These are phyloP conservation scores for Galeruca laticollis DNA, from an alignment of 2,888 invertebrate species.

Conservation along the genomic window DNA sequence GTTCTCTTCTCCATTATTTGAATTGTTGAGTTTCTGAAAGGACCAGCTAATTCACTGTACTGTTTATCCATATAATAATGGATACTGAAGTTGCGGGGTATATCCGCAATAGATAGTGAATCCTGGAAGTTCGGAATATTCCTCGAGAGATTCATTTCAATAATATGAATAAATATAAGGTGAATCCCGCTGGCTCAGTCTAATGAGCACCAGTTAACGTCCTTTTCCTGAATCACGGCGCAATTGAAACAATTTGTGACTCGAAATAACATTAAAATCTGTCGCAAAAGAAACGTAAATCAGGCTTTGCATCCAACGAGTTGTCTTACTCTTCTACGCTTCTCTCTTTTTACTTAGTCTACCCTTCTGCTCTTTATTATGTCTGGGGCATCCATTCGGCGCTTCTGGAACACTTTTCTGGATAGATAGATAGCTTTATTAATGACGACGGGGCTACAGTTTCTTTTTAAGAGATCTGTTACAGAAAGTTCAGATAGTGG, in stretches of 20 bases:
- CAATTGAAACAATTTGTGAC: constrained; percentile 71
- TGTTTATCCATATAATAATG: too few relatives aligned
- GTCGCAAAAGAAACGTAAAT: constrained; percentile 68
- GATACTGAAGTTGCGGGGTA: too few relatives aligned
- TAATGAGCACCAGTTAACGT: constrained; percentile 69
- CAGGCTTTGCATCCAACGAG: constrained; percentile 65
- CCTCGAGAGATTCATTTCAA: constrained; percentile 64
- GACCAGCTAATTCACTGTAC: too few relatives aligned
- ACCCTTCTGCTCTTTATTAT: constrained; percentile 13
- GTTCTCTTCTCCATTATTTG: too few relatives aligned
- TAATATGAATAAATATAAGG: constrained; percentile 69
- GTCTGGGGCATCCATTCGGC: constrained; percentile 56
- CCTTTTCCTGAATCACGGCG: constrained; percentile 68
- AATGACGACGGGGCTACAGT: background rate
- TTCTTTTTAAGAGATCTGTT: too few relatives aligned
- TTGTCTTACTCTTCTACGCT: constrained; percentile 52
- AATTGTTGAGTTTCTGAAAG: too few relatives aligned
- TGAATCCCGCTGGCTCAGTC: constrained; percentile 64
- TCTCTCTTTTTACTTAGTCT: constrained; percentile 14
- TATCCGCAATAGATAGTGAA: background rate
- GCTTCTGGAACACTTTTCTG: constrained; percentile 66
- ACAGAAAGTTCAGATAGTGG: too few relatives aligned
- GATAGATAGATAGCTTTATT: constrained; percentile 8
- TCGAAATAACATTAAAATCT: constrained; percentile 70
- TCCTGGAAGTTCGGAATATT: constrained; percentile 51